Evolutionary conservation across 2,888 invertebrate genomes (phyloP).

Genomic region (Eristalis pertinax): DNA sequence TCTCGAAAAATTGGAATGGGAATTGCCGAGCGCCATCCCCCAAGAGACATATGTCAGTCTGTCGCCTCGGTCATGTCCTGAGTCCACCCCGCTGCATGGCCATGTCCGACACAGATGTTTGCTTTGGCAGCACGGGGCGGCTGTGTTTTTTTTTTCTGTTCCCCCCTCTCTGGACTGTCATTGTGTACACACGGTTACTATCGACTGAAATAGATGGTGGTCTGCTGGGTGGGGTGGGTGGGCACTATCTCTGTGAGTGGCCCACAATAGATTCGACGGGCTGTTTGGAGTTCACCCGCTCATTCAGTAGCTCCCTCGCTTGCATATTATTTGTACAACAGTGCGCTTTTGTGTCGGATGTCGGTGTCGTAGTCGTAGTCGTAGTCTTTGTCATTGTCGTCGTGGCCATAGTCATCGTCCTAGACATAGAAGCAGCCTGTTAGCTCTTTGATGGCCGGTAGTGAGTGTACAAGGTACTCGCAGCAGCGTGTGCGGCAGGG

Average conservation of each 20-base stretch:
- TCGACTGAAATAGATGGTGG: slow-evolving; percentile 57
- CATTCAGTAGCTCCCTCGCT: slow-evolving; percentile 44
- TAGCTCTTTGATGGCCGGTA: slow-evolving; percentile 40
- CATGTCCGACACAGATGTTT: slow-evolving; percentile 69
- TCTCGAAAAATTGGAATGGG: slow-evolving; percentile 44
- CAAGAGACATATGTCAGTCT: slow-evolving; percentile 69
- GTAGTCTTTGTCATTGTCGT: slow-evolving; percentile 17
- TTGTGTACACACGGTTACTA: slow-evolving; percentile 63
- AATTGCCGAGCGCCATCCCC: slow-evolving; percentile 42
- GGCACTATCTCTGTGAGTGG: slow-evolving; percentile 30
- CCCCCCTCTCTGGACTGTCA: neutral
- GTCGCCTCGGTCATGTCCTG: slow-evolving; percentile 67
- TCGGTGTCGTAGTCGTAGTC: slow-evolving; percentile 8
- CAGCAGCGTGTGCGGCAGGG: slow-evolving; percentile 11
- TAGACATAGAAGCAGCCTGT: slow-evolving; percentile 39
- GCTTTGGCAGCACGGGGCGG: slow-evolving; percentile 32
- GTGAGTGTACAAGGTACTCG: slow-evolving; percentile 31
- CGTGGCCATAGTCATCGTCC: neutral
- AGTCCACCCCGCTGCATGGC: slow-evolving; percentile 48
- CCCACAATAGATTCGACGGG: slow-evolving; percentile 51
- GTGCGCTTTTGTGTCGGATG: slow-evolving; percentile 46
- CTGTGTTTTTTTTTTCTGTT: neutral
- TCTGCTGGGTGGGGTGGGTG: neutral
- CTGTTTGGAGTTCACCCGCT: slow-evolving; percentile 66
- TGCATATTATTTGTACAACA: slow-evolving; percentile 66